A percentile compares a stretch with the other conserved stretches of the same genome.
These are phyloP conservation scores for Platyrinchus mystaceus DNA, from an alignment of 2,797 vertebrate genomes.

Conservation along the genomic window DNA sequence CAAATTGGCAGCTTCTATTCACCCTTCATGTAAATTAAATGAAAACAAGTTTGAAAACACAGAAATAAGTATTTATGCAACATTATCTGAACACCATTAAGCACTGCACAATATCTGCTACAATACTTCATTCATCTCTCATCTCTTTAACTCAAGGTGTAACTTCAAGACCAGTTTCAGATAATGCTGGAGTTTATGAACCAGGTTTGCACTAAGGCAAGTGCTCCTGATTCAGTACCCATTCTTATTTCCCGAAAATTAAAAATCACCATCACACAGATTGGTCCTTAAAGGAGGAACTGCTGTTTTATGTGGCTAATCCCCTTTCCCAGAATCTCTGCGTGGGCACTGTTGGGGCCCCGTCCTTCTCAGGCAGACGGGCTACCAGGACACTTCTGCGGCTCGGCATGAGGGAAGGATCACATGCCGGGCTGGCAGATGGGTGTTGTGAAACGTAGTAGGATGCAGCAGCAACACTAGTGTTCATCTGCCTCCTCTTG, in stretches of 20 bases:
- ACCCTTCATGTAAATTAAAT: constrained; percentile 57
- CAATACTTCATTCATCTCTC: background rate
- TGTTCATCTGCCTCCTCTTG: background rate
- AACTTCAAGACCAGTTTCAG: background rate
- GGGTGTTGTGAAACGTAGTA: constrained; percentile 44
- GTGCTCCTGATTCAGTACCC: background rate
- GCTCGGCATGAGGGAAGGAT: background rate
- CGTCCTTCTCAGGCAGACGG: background rate
- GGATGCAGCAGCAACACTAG: constrained; percentile 23
- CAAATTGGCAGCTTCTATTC: constrained; percentile 52
- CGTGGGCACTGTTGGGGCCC: background rate
- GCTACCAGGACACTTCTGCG: constrained; percentile 25
- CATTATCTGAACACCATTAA: constrained; percentile 2
- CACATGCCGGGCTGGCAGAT: constrained; percentile 30
- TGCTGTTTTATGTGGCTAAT: background rate
- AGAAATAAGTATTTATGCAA: constrained; percentile 30
- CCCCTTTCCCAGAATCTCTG: background rate
- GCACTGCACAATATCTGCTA: background rate
- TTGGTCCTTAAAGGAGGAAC: background rate
- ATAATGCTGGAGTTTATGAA: background rate
- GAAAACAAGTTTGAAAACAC: constrained; percentile 43
- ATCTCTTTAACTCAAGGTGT: background rate
- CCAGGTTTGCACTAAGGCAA: background rate
- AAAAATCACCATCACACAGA: background rate
- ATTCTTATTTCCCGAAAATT: background rate